A percentile compares a stretch with the other conserved stretches of the same genome.
Evolutionary conservation across 2,113 vertebrate genomes (phyloP).

Genomic region (Fregetta grallaria): DNA sequence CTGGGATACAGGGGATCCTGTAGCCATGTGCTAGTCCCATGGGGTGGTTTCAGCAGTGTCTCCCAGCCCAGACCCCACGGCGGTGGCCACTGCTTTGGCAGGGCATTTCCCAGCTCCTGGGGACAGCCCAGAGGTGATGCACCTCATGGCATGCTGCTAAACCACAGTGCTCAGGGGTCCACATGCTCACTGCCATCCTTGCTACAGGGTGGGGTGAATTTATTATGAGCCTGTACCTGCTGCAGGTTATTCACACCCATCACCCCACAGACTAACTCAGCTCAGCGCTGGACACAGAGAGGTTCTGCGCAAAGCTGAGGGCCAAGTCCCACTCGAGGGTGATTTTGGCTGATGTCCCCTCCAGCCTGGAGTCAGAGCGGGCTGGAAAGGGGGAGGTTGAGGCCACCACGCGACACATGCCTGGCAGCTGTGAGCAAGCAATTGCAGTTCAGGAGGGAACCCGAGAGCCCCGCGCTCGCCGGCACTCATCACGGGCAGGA

Average conservation of each 20-base stretch:
- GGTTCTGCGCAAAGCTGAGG: background rate
- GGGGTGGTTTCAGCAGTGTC: background rate
- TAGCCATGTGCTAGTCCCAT: background rate
- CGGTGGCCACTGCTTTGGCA: background rate
- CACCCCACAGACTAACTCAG: background rate
- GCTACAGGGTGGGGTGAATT: background rate
- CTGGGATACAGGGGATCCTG: background rate
- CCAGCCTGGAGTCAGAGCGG: background rate
- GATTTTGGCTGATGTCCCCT: background rate
- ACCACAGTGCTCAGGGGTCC: background rate
- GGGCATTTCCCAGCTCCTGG: background rate
- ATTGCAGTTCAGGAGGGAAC: background rate
- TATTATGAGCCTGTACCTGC: background rate
- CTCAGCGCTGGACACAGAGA: background rate
- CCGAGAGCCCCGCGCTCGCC: rapidly evolving
- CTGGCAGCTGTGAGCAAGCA: background rate
- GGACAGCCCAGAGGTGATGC: background rate
- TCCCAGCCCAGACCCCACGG: rapidly evolving
- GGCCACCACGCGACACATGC: rapidly evolving
- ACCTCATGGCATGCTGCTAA: background rate
- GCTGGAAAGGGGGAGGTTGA: background rate
- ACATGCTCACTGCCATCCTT: background rate
- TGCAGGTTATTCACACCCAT: rapidly evolving
- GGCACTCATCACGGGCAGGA: background rate
- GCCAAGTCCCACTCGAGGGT: background rate